These are phyloP conservation scores for Dreissena rostriformis DNA, from an alignment of 1,140 invertebrate genomes.

Conservation along the genomic window DNA sequence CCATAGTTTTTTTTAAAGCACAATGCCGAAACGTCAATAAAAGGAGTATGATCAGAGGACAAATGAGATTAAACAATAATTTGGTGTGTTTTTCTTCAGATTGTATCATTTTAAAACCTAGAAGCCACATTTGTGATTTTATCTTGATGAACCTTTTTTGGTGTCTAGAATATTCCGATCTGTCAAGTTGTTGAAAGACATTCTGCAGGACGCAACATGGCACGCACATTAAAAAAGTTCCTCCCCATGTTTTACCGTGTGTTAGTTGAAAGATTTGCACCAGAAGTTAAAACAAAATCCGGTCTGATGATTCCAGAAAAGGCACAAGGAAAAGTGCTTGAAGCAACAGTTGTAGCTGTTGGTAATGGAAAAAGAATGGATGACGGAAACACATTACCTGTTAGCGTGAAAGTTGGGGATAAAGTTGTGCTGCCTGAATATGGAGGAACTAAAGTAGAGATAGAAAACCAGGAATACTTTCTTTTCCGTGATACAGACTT, in stretches of 20 bases:
- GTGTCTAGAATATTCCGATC: constrained; percentile 24
- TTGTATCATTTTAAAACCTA: too few species aligned
- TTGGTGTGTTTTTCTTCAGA: too few species aligned
- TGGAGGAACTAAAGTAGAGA: constrained; percentile 94
- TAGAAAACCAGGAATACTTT: constrained; percentile 91
- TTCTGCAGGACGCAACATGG: constrained; percentile 38
- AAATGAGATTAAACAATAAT: too few species aligned
- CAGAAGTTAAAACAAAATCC: constrained; percentile 96
- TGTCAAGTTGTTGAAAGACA: constrained; percentile 12
- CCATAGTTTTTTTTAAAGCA: too few species aligned
- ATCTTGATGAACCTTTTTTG: too few species aligned
- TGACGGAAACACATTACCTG: constrained; percentile 91
- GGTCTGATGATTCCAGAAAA: constrained; percentile 99
- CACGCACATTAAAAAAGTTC: constrained; percentile 88
- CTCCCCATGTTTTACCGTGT: constrained; percentile 98
- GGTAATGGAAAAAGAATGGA: constrained; percentile 94
- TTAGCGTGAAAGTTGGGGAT: constrained; percentile 95
- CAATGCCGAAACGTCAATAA: too few species aligned
- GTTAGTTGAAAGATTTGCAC: constrained; percentile 95
- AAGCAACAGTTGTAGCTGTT: constrained; percentile 96
- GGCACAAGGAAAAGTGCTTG: constrained; percentile 95
- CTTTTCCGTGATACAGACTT: constrained; percentile 98
- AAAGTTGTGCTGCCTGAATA: constrained; percentile 98
- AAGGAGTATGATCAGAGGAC: too few species aligned
- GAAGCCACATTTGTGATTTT: too few species aligned